Conservation (phyloP, 2,797 vertebrate species). For the Crocidura indochinensis region DNA sequence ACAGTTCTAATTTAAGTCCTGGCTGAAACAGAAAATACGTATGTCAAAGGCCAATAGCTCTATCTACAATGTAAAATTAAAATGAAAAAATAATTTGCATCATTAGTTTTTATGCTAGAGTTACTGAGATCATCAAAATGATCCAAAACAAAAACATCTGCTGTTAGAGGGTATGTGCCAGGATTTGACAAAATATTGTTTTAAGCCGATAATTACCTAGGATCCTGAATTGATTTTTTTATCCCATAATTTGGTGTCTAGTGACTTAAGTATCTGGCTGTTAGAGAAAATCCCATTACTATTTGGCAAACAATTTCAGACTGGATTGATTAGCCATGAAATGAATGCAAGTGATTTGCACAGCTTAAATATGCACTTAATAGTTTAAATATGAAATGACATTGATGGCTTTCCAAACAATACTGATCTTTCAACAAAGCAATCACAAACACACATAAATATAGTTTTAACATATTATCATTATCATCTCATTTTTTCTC, state of each 20-base stretch:
- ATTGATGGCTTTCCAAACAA: conserved; percentile 69
- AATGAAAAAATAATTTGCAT: conserved; percentile 78
- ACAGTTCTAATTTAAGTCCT: conserved; percentile 49
- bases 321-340: conserved; percentile 82
- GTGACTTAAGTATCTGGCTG: conserved; percentile 80
- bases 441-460: conserved; percentile 51
- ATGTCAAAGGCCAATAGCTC: conserved; percentile 65
- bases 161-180: conserved; percentile 79
- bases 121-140: conserved; percentile 74
- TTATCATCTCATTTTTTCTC: conserved; percentile 48
- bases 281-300: conserved; percentile 82
- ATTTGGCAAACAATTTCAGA: conserved; percentile 81
- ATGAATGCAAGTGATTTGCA: conserved; percentile 78
- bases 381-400: conserved; percentile 74
- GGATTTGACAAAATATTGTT: conserved; percentile 85
- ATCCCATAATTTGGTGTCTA: conserved; percentile 80
- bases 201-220: conserved; percentile 86
- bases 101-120: conserved; percentile 81
- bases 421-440: conserved; percentile 48
- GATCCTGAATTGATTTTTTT: conserved; percentile 86
- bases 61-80: conserved; percentile 78
- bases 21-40: conserved; percentile 67
- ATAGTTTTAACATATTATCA: conserved; percentile 36
- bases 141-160: conserved; percentile 85
- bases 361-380: conserved; percentile 83